Evolutionary conservation across 2,888 invertebrate genomes (phyloP), one percentile per base, ranked within the genome.

Genomic region (Agrochola lychnidis): DNA sequence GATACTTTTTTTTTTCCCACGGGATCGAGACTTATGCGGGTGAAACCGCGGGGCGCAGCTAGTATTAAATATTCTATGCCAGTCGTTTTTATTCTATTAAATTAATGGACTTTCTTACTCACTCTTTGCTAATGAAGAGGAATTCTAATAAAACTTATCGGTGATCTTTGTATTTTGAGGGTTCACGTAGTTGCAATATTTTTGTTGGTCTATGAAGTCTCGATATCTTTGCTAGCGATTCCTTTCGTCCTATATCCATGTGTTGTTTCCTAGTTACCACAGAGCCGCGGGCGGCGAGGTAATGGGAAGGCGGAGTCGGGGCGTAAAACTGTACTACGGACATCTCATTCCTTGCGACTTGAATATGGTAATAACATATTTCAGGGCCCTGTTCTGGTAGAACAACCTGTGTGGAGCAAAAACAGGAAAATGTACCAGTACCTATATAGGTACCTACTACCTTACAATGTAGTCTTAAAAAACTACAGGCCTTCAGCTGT

Each of bases 361-460:
- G 91, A 91, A 93, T 94, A 95, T 92, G 89, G 90, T 94, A 94
- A 94, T 95, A 95, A 93, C 96, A 96, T 96, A 95, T 96, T 96
- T 94, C 88, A 88, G 82, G 69, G 42, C 70, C 67, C 66, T 78
- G 79, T 75, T 66, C 62, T 63, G 73, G 30, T 12, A 36, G 36
- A 77, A 72, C 68, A 85, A 82, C 80, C 78, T 79, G 78, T 73
- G 75, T 19, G 1, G 64, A 25, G 25, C 25, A 78, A 69, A 85
- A 63, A 70, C 14, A 68, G 56, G 72, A 36, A 48, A 81, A 67
- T 45, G 4, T 30, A n/a, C 0, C 10, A 14, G n/a, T 19, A 57
- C 25, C 25, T 53, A 12, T 3, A 7, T n/a, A 56, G 12, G 2
- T 25, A 53, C 12, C 45, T 45, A 30, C 14, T 30, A 19, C 4